Conservation (phyloP, 2,797 vertebrate species). For the Poecilia gillii region DNA sequence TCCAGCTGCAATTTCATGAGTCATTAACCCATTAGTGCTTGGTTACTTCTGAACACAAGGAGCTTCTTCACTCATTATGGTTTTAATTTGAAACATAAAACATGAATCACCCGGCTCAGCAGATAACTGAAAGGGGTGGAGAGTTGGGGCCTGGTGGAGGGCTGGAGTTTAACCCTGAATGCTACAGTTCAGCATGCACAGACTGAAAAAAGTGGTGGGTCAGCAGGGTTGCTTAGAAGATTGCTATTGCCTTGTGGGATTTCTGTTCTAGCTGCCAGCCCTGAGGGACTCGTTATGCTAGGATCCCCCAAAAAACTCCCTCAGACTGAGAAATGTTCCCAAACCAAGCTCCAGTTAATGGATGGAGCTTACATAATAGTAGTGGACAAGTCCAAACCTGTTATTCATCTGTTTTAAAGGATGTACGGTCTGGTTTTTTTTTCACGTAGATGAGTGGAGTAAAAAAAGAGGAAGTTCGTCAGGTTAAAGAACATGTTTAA, state of each 20-base stretch:
- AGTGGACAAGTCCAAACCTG: not conserved
- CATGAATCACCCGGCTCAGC: not conserved
- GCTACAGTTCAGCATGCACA: not conserved
- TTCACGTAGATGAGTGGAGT: not conserved
- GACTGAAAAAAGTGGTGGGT: not conserved
- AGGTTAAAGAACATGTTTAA: not conserved
- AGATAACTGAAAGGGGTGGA: not conserved
- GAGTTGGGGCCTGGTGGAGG: not conserved
- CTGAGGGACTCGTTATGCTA: conserved; percentile 44
- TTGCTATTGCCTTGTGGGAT: conserved; percentile 52
- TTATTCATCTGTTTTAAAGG: not conserved
- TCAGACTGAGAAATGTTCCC: conserved; percentile 34
- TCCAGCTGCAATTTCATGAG: conserved; percentile 53
- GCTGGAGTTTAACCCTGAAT: not conserved
- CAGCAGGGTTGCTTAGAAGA: conserved; percentile 28
- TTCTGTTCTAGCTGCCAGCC: conserved; percentile 46
- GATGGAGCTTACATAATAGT: conserved; percentile 22
- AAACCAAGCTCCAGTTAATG: conserved; percentile 9
- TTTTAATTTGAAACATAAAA: conserved; percentile 36
- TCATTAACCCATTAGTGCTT: conserved; percentile 45
- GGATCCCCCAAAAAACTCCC: conserved; percentile 28
- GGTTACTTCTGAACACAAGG: conserved; percentile 30
- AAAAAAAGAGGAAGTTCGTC: not conserved
- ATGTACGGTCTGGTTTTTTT: not conserved
- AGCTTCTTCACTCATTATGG: conserved; percentile 25